Percentiles rank a stretch among this genome's conserved stretches.
phyloP scores from a whole-genome alignment of 2,797 vertebrate species.

The Pseudochaenichthys georgianus region DNA sequence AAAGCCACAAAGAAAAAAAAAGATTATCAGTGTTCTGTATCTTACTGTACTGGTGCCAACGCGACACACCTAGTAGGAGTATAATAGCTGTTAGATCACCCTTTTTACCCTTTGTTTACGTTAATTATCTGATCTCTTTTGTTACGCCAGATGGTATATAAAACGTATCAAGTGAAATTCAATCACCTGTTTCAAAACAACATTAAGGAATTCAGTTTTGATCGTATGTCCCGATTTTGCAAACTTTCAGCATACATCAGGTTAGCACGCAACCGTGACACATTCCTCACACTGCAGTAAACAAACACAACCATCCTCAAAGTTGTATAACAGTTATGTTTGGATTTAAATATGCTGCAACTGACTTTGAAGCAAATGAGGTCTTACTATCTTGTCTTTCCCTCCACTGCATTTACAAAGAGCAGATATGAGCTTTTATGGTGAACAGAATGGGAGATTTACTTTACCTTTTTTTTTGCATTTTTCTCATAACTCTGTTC shows the following conservation, averaged over 20 bases:
- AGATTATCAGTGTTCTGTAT: constrained; percentile 39
- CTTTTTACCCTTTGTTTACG: constrained; percentile 20
- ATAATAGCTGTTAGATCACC: constrained; percentile 33
- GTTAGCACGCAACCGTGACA: constrained; percentile 28
- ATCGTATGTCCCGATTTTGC: constrained; percentile 11
- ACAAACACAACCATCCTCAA: constrained; percentile 34
- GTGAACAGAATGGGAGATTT: constrained; percentile 36
- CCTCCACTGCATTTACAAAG: constrained; percentile 25
- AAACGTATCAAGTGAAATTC: constrained; percentile 50
- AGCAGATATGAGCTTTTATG: constrained; percentile 60
- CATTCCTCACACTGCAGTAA: constrained; percentile 60
- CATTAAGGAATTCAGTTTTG: constrained; percentile 16
- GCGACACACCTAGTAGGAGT: constrained; percentile 46
- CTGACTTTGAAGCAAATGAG: constrained; percentile 16
- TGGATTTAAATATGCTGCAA: constrained; percentile 16
- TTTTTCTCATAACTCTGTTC: constrained; percentile 63
- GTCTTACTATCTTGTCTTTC: constrained; percentile 8
- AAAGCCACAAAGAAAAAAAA: constrained; percentile 1
- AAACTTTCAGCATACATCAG: constrained; percentile 1
- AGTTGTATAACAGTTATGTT: constrained; percentile 25
- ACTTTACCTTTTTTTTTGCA: constrained; percentile 44
- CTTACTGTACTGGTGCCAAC: constrained; percentile 42
- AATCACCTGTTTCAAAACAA: constrained; percentile 30
- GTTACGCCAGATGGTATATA: constrained; percentile 23
- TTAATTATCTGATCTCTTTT: constrained; percentile 35